Percentiles rank a stretch among this genome's conserved stretches.
Evolutionary conservation across 2,113 vertebrate genomes (phyloP).

Genomic region (Vidua chalybeata): DNA sequence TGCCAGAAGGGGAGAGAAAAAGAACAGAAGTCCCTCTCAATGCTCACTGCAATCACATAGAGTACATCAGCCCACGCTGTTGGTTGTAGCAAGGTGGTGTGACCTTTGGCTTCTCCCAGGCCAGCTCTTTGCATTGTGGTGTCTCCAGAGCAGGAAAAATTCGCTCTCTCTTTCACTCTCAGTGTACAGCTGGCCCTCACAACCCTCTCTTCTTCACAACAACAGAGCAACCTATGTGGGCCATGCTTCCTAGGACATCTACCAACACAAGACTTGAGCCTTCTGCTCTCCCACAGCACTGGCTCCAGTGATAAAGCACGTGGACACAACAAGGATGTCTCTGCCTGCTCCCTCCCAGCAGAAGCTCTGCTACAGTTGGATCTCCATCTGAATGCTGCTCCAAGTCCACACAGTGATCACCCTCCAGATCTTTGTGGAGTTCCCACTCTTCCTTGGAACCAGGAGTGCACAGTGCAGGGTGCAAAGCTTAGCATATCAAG

Average conservation of each 20-base stretch:
- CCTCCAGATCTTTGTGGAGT: neutral
- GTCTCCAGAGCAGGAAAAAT: neutral
- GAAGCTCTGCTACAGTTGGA: neutral
- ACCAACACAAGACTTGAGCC: neutral
- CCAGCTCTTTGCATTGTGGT: neutral
- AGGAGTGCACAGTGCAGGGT: neutral
- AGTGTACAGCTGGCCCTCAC: neutral
- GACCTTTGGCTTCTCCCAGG: neutral
- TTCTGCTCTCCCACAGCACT: neutral
- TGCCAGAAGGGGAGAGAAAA: neutral
- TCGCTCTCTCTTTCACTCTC: neutral
- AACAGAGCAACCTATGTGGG: neutral
- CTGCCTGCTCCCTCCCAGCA: neutral
- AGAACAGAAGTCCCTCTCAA: neutral
- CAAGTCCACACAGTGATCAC: neutral
- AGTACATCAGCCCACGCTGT: neutral
- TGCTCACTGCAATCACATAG: neutral
- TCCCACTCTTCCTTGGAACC: neutral
- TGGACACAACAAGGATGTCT: neutral
- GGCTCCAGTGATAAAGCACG: neutral
- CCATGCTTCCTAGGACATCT: neutral
- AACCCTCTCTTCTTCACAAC: neutral
- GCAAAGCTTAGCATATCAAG: neutral
- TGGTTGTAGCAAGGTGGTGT: neutral
- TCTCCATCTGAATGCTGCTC: neutral